Base-by-base conservation (phyloP, 2,113 vertebrate species). In the Sigmodon hispidus region DNA sequence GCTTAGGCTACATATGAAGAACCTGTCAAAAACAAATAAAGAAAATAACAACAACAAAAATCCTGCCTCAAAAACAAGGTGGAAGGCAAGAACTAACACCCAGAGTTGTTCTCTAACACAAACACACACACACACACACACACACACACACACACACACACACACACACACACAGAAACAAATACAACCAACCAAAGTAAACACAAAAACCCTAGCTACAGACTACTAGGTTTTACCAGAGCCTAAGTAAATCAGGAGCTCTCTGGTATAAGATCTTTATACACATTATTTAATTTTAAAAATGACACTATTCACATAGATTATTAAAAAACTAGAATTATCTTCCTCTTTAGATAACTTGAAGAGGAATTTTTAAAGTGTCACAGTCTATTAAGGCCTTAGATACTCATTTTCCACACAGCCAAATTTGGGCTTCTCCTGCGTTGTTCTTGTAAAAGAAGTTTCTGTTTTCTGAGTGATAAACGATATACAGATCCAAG, bases 401-500 rank as follows among this genome's bases (percentile, higher is more conserved):
- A 90, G 65, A 95, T 94, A 81, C 34, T 43, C 31, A 24, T 86
- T 61, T 94, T 91, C 48, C 31, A 87, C 9, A 84, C 0, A 84
- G 80, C 29, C 91, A 95, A 26, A 67, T 77, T 94, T 83, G 81
- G 77, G 57, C 17, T 55, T 85, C 89, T 67, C 72, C 89, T 87
- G 77, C 63, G 55, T 75, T 57, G 13, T 31, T 95, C 81, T 95
- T 24, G 12, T 81, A 87, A 91, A 91, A 91, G 4, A 21, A 94
- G 94, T 80, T n/a, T 65, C 86, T 22, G 43, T 63, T 92, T 83
- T 92, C 22, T 45, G 22, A 95, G 65, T 90, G 15, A 93, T 95
- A 85, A 94, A 95, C 52, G n/a, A 87, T 24, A 52, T 16, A 75
- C 8, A 94, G 50, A 96, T 43, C 24, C 61, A 94, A 93, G 91